Conservation (phyloP, 2,113 vertebrate genomes). For the Brachionichthys hirsutus region DNA sequence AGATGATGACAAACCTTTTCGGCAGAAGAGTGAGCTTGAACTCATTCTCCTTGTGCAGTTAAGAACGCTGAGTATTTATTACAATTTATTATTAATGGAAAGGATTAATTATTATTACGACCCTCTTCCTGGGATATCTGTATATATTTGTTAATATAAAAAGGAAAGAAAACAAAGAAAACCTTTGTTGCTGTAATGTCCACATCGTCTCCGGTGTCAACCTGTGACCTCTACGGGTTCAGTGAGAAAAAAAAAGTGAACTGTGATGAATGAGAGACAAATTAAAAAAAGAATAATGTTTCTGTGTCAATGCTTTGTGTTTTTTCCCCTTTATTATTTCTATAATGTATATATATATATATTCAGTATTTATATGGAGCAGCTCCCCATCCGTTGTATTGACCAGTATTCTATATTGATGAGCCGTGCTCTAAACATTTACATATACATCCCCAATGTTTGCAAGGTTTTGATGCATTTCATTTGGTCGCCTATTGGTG, state of each 20-base stretch:
- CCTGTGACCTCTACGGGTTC: constrained; percentile 56
- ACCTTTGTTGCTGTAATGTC: constrained; percentile 48
- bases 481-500: too few relatives aligned
- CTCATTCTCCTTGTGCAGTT: constrained; percentile 69
- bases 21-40: constrained; percentile 62
- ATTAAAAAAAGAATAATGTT: constrained; percentile 53
- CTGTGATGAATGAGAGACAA: constrained; percentile 60
- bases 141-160: constrained; percentile 72
- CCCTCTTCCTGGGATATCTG: constrained; percentile 62
- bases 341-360: too few relatives aligned
- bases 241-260: constrained; percentile 53
- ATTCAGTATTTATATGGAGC: too few relatives aligned
- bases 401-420: too few relatives aligned
- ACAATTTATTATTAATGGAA: constrained; percentile 76
- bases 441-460: too few relatives aligned
- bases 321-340: background rate
- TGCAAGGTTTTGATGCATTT: too few relatives aligned
- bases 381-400: too few relatives aligned
- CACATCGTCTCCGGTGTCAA: constrained; percentile 50
- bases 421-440: too few relatives aligned
- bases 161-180: constrained; percentile 47
- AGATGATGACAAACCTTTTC: constrained; percentile 61
- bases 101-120: constrained; percentile 52
- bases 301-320: constrained; percentile 2
- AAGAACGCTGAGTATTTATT: constrained; percentile 82